These are phyloP conservation scores for Arctopsyche grandis DNA, from an alignment of 1,140 invertebrate species.

Conservation along the genomic window DNA sequence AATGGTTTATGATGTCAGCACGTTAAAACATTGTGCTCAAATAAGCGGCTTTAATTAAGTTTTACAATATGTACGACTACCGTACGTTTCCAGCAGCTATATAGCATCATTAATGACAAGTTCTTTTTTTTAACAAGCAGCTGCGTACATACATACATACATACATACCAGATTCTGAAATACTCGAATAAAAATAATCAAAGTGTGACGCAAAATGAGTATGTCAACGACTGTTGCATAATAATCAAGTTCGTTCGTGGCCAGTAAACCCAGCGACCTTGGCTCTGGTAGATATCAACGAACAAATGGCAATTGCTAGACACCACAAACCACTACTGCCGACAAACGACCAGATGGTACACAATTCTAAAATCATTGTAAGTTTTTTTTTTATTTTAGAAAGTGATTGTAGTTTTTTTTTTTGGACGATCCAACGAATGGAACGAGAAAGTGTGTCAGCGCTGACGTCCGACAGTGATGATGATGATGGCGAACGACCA, in stretches of 20 bases:
- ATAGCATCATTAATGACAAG: no score
- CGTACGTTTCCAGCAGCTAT: no score
- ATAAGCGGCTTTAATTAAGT: no score
- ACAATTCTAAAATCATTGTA: slow-evolving; percentile 8
- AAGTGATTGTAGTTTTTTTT: slow-evolving; percentile 28
- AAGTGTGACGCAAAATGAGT: no score
- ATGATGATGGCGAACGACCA: slow-evolving; percentile 6
- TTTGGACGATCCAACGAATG: slow-evolving; percentile 11
- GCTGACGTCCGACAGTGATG: slow-evolving; percentile 16
- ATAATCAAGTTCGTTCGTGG: slow-evolving; percentile 35
- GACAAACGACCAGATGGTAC: background rate
- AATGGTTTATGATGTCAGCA: background rate
- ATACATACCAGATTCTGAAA: no score
- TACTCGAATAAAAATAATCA: no score
- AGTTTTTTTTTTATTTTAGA: slow-evolving; percentile 3
- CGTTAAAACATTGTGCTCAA: background rate
- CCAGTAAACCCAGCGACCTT: slow-evolving; percentile 35
- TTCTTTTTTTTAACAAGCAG: no score
- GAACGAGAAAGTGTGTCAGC: slow-evolving; percentile 31
- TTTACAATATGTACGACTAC: no score
- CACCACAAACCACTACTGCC: background rate
- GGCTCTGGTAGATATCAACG: background rate
- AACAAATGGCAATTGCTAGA: slow-evolving; percentile 11
- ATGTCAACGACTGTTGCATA: slow-evolving; percentile 12
- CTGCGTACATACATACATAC: no score